These are phyloP conservation scores for Molossus alvarezi DNA, from an alignment of 2,797 vertebrate species.

Conservation along the genomic window DNA sequence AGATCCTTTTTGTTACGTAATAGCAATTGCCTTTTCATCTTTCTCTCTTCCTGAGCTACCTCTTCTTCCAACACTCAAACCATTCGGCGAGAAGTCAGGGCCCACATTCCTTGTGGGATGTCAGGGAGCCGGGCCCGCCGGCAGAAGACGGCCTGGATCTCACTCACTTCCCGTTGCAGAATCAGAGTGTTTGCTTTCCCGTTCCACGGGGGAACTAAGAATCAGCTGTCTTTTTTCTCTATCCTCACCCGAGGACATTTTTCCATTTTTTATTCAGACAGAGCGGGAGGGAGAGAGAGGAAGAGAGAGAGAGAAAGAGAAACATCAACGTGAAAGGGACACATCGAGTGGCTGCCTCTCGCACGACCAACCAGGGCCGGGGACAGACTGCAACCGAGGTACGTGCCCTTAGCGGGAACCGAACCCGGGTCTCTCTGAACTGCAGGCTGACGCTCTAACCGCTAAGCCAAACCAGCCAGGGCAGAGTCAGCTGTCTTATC, in stretches of 20 bases:
- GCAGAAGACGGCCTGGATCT: not conserved
- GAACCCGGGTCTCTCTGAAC: no score
- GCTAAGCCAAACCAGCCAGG: no score
- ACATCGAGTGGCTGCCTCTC: no score
- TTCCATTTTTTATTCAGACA: no score
- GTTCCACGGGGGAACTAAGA: not conserved
- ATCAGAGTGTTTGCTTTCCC: not conserved
- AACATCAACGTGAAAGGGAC: no score
- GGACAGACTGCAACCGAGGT: no score
- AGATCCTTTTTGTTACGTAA: slow-evolving; percentile 44
- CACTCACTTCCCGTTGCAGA: not conserved
- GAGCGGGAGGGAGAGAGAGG: no score
- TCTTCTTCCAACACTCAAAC: not conserved
- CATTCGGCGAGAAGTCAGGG: not conserved
- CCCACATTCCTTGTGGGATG: not conserved
- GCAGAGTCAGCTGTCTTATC: not conserved
- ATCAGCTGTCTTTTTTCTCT: not conserved
- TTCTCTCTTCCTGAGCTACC: slow-evolving; percentile 38
- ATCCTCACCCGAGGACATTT: no score
- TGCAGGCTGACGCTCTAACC: no score
- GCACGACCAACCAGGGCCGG: no score
- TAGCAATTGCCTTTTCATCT: not conserved
- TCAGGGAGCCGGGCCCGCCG: not conserved
- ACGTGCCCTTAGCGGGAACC: no score
- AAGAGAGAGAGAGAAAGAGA: no score